Evolutionary conservation across 2,113 vertebrate genomes (phyloP), one percentile per base, ranked within the genome.

Genomic region (Hepsetus odoe): DNA sequence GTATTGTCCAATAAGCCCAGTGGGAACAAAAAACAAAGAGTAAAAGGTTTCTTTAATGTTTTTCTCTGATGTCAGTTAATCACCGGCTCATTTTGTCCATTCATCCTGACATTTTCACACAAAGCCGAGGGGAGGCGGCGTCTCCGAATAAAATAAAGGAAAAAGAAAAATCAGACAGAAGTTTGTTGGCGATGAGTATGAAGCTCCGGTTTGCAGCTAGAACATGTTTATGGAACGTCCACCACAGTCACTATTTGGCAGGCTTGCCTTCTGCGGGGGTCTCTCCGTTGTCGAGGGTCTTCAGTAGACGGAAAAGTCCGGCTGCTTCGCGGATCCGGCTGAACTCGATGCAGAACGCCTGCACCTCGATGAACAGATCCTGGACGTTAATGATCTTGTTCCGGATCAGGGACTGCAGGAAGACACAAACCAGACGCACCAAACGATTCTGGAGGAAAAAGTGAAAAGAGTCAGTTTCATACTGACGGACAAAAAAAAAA

Each of bases 321-420:
- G 97, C 98, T 0, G 98, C 98, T 78, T 98, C 97, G 0, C 97
- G 93, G 84, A 99, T 99, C 76, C 98, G 95, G 82, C 97, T 99
- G 92, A 99, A 99, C 85, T 99, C 98, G 0, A 99, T 99, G 70
- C 98, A 99, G 89, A 99, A 99, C 0, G 98, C 97, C 89, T 99
- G 98, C 1, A 98, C 97, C 88, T 98, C 97, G 86, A 99, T 99
- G 87, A 99, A 99, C 64, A 99, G 95, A 91, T 99, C 98, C 94
- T 99, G 97, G 9, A 99, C 98, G 11, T 99, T 99, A 76, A 99
- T 99, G 84, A 99, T 99, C 89, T 99, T 99, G 90, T 99, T 99
- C 32, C 97, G 89, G 87, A 99, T 99, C 86, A 99, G 89, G 4
- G 98, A 99, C 86, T 99, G 98, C 26, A 99, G 96, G 82, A 99